Evolutionary conservation across 1,140 invertebrate genomes (phyloP), one percentile per base, ranked within the genome.

Genomic region (Sycophaga agraensis): DNA sequence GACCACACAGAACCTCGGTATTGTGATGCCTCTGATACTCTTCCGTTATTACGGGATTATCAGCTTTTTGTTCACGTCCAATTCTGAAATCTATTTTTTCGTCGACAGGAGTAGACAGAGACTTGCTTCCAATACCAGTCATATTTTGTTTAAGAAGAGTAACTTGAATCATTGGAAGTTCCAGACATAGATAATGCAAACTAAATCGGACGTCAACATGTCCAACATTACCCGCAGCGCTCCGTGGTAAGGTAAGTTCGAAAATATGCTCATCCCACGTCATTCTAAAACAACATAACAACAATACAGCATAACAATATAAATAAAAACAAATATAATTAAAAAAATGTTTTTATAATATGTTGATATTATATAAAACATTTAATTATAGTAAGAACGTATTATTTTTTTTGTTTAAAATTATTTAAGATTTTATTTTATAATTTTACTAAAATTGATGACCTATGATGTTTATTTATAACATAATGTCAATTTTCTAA

Each of bases 191-290:
- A 8, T 88, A 83, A 69, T 93, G 91, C 9, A 96, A 80, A 12
- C 86, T 88, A 71, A 95, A 96, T 68, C 90, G 88, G 7, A 97
- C 85, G 76, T 96, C 92, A 16, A 97, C 87, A 70, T 96, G 93
- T 21, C 92, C 92, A 57, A 94, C 83, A 43, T 86, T 87, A 3
- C 86, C 83, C 16, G 87, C 84, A 35, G 88, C 87, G 42, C 76
- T 83, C 39, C 81, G 77, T 0, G 92, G 91, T 59, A 97, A 76
- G 5, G 91, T 92, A 0, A 97, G 80, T 77, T 96, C 93, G 73
- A 97, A 89, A 14, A 96, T 84, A 70, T 97, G 93, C 70, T 96
- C 94, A 70, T 95, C 92, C 91, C 92, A 95, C 1, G 92, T 93
- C 9, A 87, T 84, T 49, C 86, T 88, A 66, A 21, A 77, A 68